Percentiles rank a stretch among this genome's conserved stretches.
Conservation (phyloP, 2,797 vertebrate species). For the Periparus ater region DNA sequence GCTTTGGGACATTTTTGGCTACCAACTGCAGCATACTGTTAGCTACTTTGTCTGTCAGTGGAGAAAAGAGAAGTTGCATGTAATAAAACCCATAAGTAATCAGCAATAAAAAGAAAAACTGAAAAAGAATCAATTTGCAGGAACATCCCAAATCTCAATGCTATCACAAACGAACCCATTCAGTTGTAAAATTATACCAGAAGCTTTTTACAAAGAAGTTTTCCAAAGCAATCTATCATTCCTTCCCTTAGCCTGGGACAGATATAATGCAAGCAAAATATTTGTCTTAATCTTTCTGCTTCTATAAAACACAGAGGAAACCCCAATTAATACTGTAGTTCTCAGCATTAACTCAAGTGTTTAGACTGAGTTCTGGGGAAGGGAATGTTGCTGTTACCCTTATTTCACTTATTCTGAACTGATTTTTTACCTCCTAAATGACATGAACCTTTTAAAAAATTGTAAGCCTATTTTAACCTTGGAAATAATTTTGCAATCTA, state of each 20-base stretch:
- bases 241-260: not conserved
- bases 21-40: not conserved
- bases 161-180: not conserved
- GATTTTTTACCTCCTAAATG: not conserved
- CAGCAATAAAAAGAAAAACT: conserved; percentile 26
- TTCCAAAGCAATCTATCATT: not conserved
- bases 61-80: not conserved
- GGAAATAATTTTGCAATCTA: not conserved
- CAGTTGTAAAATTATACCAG: not conserved
- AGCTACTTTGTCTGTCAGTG: conserved; percentile 18
- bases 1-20: conserved; percentile 27
- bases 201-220: conserved; percentile 4
- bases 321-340: not conserved
- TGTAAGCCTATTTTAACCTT: not conserved
- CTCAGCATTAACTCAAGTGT: not conserved
- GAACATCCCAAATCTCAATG: conserved; percentile 14
- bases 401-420: not conserved
- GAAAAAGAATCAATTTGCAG: conserved; percentile 1
- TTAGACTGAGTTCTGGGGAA: not conserved
- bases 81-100: conserved; percentile 24
- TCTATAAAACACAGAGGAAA: not conserved
- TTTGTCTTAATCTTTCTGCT: not conserved
- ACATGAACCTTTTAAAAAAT: not conserved
- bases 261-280: not conserved
- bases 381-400: not conserved